phyloP scores from a whole-genome alignment of 2,113 vertebrate genomes.

The Pelecanus crispus region DNA sequence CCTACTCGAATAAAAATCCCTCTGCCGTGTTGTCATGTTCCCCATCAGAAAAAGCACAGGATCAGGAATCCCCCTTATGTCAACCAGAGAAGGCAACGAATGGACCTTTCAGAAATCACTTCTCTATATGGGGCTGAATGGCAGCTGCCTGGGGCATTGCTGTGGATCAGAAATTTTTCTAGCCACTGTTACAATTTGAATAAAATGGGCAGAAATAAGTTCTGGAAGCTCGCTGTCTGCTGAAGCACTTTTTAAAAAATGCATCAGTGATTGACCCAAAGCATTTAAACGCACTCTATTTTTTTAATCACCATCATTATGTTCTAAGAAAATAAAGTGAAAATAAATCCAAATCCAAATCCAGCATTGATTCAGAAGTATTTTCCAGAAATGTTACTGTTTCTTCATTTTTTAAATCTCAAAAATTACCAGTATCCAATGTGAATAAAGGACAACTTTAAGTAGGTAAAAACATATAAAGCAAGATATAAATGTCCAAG shows the following conservation, averaged over 20 bases:
- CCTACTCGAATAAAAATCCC: not conserved
- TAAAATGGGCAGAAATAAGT: not conserved
- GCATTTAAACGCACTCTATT: not conserved
- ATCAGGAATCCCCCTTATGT: not conserved
- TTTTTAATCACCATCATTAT: not conserved
- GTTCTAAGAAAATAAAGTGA: not conserved
- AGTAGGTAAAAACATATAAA: not conserved
- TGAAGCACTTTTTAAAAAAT: not conserved
- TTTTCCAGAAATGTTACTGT: not conserved
- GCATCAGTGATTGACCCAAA: not conserved
- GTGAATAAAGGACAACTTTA: not conserved
- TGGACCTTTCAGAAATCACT: not conserved
- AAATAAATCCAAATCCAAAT: not conserved
- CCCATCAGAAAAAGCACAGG: not conserved
- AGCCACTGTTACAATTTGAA: not conserved
- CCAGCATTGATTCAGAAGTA: not conserved
- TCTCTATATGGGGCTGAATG: not conserved
- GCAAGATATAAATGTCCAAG: not conserved
- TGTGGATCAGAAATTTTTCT: not conserved
- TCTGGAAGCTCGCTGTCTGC: not conserved
- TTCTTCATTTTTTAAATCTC: not conserved
- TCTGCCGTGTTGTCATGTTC: not conserved
- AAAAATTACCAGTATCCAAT: not conserved
- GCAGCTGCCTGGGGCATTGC: not conserved
- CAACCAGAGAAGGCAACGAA: not conserved